These are phyloP conservation scores for Zootermopsis nevadensis DNA, from an alignment of 2,888 invertebrate species.

Conservation along the genomic window DNA sequence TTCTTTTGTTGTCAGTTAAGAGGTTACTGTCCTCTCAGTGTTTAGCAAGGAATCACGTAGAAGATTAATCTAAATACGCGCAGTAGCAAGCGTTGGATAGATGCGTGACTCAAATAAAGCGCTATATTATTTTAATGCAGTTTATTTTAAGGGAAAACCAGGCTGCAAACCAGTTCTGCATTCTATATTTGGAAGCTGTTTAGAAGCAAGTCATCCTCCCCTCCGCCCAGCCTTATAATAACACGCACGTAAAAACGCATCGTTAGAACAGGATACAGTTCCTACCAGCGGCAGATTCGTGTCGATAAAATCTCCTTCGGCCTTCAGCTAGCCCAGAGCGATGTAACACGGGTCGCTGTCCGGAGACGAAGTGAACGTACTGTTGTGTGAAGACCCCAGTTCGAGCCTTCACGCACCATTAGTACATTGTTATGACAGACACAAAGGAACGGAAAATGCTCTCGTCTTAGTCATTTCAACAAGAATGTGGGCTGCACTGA, in stretches of 20 bases:
- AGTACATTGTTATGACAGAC: constrained; percentile 18
- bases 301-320: background rate
- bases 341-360: constrained; percentile 27
- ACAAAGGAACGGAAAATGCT: constrained; percentile 32
- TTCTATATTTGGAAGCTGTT: constrained; percentile 3
- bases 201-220: background rate
- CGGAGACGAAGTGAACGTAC: constrained; percentile 28
- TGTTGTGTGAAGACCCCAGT: constrained; percentile 23
- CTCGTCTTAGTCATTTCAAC: background rate
- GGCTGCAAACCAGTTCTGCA: background rate
- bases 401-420: constrained; percentile 34
- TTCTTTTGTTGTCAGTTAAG: too few relatives aligned
- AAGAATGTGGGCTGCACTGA: constrained; percentile 20
- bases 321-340: constrained; percentile 13
- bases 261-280: background rate
- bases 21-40: too few relatives aligned
- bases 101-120: too few relatives aligned
- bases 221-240: background rate
- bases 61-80: too few relatives aligned
- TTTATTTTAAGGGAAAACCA: too few relatives aligned
- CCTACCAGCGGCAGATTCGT: background rate
- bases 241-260: background rate
- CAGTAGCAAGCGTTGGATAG: too few relatives aligned
- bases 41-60: too few relatives aligned
- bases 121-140: too few relatives aligned